A percentile compares a stretch with the other conserved stretches of the same genome.
Evolutionary conservation across 2,113 vertebrate genomes (phyloP).

Genomic region (Limanda limanda): DNA sequence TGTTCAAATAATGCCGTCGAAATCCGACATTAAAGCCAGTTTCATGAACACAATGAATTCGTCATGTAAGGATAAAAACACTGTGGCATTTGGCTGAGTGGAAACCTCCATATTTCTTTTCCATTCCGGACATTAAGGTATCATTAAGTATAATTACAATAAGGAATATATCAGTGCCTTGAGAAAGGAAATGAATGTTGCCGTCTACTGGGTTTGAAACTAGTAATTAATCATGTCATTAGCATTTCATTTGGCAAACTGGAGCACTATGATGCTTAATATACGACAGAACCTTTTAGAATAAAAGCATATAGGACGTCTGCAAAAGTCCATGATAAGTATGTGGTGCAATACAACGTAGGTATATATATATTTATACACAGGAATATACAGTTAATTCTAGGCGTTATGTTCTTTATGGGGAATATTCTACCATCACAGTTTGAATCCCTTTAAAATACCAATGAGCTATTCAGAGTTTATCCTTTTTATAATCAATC

Average conservation of each 20-base stretch:
- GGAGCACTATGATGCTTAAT: background rate
- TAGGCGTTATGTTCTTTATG: too few species aligned
- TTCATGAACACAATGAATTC: background rate
- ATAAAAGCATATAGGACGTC: too few species aligned
- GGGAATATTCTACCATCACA: background rate
- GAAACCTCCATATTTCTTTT: background rate
- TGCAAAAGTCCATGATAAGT: too few species aligned
- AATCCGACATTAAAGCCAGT: too few species aligned
- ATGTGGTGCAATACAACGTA: too few species aligned
- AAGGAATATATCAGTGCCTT: background rate
- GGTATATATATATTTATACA: too few species aligned
- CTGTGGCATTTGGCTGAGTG: background rate
- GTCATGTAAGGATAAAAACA: background rate
- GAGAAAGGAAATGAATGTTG: background rate
- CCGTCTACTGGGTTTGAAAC: background rate
- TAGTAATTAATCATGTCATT: background rate
- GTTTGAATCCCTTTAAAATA: background rate
- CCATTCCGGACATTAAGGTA: background rate
- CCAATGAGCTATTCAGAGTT: background rate
- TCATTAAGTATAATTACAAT: background rate
- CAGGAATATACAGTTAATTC: too few species aligned
- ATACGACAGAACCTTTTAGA: too few species aligned
- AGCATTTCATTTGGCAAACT: background rate
- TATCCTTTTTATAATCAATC: constrained; percentile 21
- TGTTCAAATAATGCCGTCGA: too few species aligned